Evolutionary conservation across 2,888 invertebrate genomes (phyloP), one percentile per base, ranked within the genome.

Genomic region (Chymomyza procnemis): DNA sequence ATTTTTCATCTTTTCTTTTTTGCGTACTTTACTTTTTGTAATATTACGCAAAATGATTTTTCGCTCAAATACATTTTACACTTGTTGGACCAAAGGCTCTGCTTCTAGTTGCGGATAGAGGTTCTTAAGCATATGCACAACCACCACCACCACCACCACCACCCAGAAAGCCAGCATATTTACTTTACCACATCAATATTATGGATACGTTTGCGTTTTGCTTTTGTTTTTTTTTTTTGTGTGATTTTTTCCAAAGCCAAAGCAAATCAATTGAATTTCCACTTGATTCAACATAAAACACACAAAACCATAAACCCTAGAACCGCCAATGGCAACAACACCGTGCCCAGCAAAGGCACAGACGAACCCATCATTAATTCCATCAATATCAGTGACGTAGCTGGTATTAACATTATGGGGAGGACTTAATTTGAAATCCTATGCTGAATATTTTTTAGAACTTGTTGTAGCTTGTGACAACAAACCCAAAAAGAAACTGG

Each of bases 241-340:
- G n/a, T n/a, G n/a, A n/a, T n/a, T n/a, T n/a, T n/a, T 26, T 22
- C 57, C 69, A 67, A 74, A 85, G 83, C 85, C 75, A 80, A 72
- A 81, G 73, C 78, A 85, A 87, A 83, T 85, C 83, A 87, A 85
- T 83, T 76, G 73, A 78, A 85, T 85, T 83, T 87, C 83, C 85
- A 87, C 78, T 85, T 85, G 83, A 83, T 78, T 85, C 80, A 71
- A 87, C 87, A 79, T 73, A 79, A 78, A 81, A 71, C 64, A 80
- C 78, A 69, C 64, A 69, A 65, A 69, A 64, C n/a, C 50, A 59
- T 14, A 52, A 54, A 64, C 34, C 12, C 16, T 18, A 12, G 48
- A 2, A 4, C 16, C 18, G 16, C 52, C 41, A 30, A 14, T 19
- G 61, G 64, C 26, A 68, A 64, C 60, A 68, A 66, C 61, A 47